Percentiles rank a stretch among this genome's conserved stretches.
phyloP scores from a whole-genome alignment of 2,888 invertebrate species.

The Hirtodrosophila alboralis region DNA sequence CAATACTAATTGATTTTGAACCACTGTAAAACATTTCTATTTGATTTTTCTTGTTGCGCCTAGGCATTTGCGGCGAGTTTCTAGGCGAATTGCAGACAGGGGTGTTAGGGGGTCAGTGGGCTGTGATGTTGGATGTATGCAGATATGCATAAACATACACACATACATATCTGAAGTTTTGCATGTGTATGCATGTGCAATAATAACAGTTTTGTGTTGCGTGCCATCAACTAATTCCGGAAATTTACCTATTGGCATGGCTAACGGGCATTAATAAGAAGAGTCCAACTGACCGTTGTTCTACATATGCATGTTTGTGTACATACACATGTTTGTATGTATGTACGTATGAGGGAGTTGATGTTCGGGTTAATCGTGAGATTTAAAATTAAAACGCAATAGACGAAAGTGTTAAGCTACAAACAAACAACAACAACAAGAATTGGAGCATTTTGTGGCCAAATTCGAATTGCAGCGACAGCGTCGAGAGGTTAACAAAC shows the following conservation, averaged over 20 bases:
- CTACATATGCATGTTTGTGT: slow-evolving; percentile 12
- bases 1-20: slow-evolving; percentile 21
- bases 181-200: neutral
- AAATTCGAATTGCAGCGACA: slow-evolving; percentile 41
- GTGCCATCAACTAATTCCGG: slow-evolving; percentile 66
- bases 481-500: slow-evolving; percentile 65
- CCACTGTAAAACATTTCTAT: slow-evolving; percentile 32
- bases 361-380: slow-evolving; percentile 13
- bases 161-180: neutral
- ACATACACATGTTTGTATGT: too few relatives aligned
- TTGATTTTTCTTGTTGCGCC: slow-evolving; percentile 20
- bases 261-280: slow-evolving; percentile 46
- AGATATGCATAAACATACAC: slow-evolving; percentile 4
- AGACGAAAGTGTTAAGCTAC: slow-evolving; percentile 56
- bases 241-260: slow-evolving; percentile 60
- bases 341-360: slow-evolving; percentile 15
- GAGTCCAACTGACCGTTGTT: slow-evolving; percentile 37
- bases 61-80: slow-evolving; percentile 1
- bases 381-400: slow-evolving; percentile 48
- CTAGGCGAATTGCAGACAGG: slow-evolving; percentile 10
- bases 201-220: slow-evolving; percentile 49
- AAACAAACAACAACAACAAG: slow-evolving; percentile 18
- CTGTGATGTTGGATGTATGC: slow-evolving; percentile 13
- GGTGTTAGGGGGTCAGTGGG: slow-evolving; percentile 57
- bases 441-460: slow-evolving; percentile 39